These are phyloP conservation scores for Lepidothrix coronata DNA, from an alignment of 2,113 vertebrate genomes.

Conservation along the genomic window DNA sequence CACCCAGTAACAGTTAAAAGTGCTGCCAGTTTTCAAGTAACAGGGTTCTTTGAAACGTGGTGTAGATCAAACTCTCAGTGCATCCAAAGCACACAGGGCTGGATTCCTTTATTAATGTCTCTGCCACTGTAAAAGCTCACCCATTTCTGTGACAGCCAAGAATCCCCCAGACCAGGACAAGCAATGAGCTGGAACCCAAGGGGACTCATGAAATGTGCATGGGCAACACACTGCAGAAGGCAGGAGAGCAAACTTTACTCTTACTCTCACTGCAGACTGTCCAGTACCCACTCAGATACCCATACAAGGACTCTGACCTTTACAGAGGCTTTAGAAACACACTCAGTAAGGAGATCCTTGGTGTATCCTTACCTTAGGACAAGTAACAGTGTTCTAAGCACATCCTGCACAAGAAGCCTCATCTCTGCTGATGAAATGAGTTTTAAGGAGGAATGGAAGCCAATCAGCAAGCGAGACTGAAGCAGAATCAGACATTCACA, in stretches of 20 bases:
- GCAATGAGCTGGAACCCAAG: background rate
- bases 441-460: background rate
- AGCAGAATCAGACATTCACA: background rate
- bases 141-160: background rate
- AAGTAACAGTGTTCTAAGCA: background rate
- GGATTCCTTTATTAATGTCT: background rate
- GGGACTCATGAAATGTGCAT: background rate
- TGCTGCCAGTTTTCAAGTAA: background rate
- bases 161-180: background rate
- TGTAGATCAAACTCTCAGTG: background rate
- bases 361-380: background rate
- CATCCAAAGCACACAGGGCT: accelerated
- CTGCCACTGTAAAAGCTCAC: background rate
- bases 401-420: background rate
- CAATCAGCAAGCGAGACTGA: background rate
- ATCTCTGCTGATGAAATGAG: background rate
- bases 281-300: background rate
- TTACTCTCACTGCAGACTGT: background rate
- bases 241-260: background rate
- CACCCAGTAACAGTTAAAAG: background rate
- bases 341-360: background rate
- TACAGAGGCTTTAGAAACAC: background rate
- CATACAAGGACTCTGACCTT: background rate
- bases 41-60: background rate
- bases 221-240: background rate